Evolutionary conservation across 2,113 vertebrate genomes (phyloP).

Genomic region (Gnathonemus echidnorhynchus): DNA sequence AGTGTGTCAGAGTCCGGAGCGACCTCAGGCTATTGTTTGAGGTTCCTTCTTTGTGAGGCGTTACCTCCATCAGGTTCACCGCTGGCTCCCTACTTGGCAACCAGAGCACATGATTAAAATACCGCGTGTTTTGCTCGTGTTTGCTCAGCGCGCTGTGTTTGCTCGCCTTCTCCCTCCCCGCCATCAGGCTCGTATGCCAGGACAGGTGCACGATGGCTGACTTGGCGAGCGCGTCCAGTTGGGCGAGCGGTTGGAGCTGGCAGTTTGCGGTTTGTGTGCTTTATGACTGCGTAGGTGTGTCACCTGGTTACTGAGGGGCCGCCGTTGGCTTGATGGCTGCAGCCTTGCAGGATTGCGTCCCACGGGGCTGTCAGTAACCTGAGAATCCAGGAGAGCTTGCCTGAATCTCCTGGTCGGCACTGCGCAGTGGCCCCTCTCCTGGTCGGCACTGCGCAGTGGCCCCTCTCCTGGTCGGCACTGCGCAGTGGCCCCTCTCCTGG

Average conservation of each 20-base stretch:
- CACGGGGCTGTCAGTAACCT: background rate
- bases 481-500: too few species aligned
- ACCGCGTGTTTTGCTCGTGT: background rate
- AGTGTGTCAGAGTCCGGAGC: background rate
- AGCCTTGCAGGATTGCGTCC: background rate
- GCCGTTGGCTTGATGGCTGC: background rate
- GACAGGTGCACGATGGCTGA: background rate
- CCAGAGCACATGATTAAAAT: background rate
- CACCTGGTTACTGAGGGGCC: background rate
- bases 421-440: too few species aligned
- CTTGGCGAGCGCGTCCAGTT: background rate
- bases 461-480: too few species aligned
- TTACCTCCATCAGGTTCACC: background rate
- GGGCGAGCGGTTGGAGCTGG: background rate
- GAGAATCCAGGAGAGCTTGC: background rate
- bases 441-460: too few species aligned
- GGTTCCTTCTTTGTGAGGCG: background rate
- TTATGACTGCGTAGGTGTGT: background rate
- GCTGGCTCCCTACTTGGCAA: background rate
- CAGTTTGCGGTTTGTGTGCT: background rate
- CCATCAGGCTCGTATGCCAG: background rate
- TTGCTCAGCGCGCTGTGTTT: background rate
- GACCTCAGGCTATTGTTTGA: background rate
- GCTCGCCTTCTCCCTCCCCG: background rate
- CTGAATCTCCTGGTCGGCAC: background rate